Base-by-base conservation (phyloP, 2,797 vertebrate genomes). In the Hoplostethus mediterraneus region DNA sequence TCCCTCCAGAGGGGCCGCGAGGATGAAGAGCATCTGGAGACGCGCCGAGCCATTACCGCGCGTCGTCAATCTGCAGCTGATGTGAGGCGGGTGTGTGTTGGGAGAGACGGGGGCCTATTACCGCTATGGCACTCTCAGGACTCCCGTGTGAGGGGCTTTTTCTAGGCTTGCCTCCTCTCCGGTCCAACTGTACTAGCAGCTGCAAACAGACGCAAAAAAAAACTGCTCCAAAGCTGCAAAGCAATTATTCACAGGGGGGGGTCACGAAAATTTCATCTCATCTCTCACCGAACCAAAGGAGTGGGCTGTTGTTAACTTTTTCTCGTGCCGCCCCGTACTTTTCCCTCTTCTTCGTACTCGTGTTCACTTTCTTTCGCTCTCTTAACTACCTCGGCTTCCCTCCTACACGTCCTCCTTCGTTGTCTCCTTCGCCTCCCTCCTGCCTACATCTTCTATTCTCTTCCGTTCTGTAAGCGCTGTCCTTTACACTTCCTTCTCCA, bases 21-120 rank as follows among this genome's bases (percentile, higher is more conserved):
- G 75, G 75, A 80, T 86, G 86, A 81, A 82, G 87, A 85, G 79
- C 87, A 83, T 85, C 79, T 76, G 74, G 81, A 83, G 77, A 81
- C 54, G 40, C 1, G 54, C 75, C 4, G 78, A 77, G 77, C 88
- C 87, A 90, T 90, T 89, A 90, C 69, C 74, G 83, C 86, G 86
- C 90, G 81, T 83, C 86, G 89, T 92, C 90, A 93, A 92, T 93
- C 91, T 92, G 91, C 13, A 6, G 72, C 74, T 91, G 89, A 93
- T 90, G 90, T 90, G 88, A 86, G 79, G 81, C 80, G 78, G 90
- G n/a, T n/a, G n/a, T 87, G 83, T 82, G 86, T 76, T 72, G 78
- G 78, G 71, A 78, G 83, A 85, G 87, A 88, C 78, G 86, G 84
- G 84, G 77, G 78, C 75, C 87, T 72, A 84, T 92, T 90, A 87